Conservation (phyloP, 2,888 invertebrate species). For the Lasioglossum oenotherae region DNA sequence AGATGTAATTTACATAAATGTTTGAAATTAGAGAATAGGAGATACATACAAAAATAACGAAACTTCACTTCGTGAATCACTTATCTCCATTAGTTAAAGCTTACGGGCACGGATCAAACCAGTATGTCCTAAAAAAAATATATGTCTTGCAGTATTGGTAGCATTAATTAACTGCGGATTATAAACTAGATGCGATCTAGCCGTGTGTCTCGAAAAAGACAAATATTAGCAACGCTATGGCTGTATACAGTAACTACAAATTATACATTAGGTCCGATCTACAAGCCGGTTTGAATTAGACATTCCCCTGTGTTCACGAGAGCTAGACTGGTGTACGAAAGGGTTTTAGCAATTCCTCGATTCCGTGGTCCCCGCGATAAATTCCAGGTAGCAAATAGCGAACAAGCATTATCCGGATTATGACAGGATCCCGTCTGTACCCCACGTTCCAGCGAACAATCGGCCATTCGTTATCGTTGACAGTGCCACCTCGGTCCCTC, state of each 20-base stretch:
- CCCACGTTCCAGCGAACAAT: neutral
- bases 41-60: neutral
- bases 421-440: conserved; percentile 2
- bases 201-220: neutral
- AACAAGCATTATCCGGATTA: conserved; percentile 13
- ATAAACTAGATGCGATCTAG: neutral
- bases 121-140: neutral
- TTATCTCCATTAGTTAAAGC: too few relatives aligned
- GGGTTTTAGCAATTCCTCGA: neutral
- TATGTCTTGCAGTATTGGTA: neutral
- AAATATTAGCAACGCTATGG: neutral
- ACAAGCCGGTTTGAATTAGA: neutral
- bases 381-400: conserved; percentile 12
- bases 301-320: neutral
- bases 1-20: neutral
- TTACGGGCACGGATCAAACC: too few relatives aligned
- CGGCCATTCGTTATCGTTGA: neutral
- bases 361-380: conserved; percentile 10
- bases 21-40: neutral
- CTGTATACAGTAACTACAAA: neutral
- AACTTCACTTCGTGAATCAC: neutral
- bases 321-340: neutral
- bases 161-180: neutral
- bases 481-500: neutral
- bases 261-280: neutral